Conservation (phyloP, 2,113 vertebrate genomes). For the Forbesichthys agassizii region DNA sequence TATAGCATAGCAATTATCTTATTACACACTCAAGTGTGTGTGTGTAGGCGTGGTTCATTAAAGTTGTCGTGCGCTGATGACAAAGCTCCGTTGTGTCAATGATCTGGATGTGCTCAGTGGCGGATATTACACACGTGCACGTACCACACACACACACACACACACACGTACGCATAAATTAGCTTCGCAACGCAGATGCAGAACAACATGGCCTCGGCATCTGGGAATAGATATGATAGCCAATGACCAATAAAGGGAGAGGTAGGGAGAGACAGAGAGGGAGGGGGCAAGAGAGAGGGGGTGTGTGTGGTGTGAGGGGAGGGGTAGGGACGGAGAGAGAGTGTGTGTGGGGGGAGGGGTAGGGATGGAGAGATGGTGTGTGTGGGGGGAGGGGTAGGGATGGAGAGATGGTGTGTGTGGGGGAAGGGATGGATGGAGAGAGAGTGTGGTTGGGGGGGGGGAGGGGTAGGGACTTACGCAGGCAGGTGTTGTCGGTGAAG, state of each 20-base stretch:
- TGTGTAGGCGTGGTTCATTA: conserved; percentile 37
- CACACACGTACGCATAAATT: conserved; percentile 19
- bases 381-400: conserved; percentile 28
- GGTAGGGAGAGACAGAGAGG: background rate
- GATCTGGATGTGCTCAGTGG: conserved; percentile 9
- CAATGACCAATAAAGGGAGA: background rate
- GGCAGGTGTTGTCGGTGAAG: conserved; percentile 94
- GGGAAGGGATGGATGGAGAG: conserved; percentile 46
- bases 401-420: background rate
- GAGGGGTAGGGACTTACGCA: conserved; percentile 82
- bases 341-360: background rate
- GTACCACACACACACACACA: conserved; percentile 16
- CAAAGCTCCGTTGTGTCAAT: conserved; percentile 45
- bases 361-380: background rate
- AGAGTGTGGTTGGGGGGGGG: background rate
- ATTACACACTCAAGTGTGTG: background rate
- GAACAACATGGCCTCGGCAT: conserved; percentile 42
- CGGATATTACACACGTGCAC: conserved; percentile 19
- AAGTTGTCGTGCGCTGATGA: conserved; percentile 28
- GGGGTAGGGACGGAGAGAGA: background rate
- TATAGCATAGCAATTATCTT: too few species aligned
- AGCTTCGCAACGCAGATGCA: conserved; percentile 29
- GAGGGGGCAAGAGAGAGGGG: background rate
- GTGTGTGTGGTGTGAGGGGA: background rate
- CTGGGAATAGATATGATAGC: conserved; percentile 32